A percentile compares a stretch with the other conserved stretches of the same genome.
phyloP scores from a whole-genome alignment of 2,113 vertebrate genomes.

The Cryptotis parvus region DNA sequence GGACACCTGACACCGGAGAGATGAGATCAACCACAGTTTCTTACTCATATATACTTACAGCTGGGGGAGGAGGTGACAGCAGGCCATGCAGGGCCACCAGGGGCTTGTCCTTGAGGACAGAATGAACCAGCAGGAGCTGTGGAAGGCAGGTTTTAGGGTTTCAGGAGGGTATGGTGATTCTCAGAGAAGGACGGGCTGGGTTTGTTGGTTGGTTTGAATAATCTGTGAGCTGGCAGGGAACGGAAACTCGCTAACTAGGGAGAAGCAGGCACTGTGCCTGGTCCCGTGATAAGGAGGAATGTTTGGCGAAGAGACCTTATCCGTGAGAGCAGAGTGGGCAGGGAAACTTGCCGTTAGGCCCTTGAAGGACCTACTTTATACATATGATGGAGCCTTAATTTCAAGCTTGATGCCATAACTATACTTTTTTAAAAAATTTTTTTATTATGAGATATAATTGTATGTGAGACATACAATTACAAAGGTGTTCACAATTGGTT shows the following conservation, averaged over 20 bases:
- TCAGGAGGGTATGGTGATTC: neutral
- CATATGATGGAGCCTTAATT: neutral
- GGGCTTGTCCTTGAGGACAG: neutral
- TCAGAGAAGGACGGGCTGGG: neutral
- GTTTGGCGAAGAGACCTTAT: constrained; percentile 28
- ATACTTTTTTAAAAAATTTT: too few relatives aligned
- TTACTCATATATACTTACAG: neutral
- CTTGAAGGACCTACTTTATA: neutral
- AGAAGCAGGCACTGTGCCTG: neutral
- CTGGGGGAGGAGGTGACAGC: neutral
- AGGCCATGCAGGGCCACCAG: neutral
- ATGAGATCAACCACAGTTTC: neutral
- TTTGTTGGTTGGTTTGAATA: neutral
- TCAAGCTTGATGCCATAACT: neutral
- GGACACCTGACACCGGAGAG: neutral
- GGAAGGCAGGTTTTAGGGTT: neutral
- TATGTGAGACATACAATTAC: too few relatives aligned
- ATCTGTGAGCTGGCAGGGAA: neutral
- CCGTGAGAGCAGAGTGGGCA: neutral
- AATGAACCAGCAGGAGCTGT: neutral
- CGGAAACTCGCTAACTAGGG: neutral
- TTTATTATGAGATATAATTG: too few relatives aligned
- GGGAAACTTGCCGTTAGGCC: neutral
- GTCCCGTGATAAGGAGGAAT: constrained; percentile 30
- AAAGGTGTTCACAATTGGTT: too few relatives aligned